Conservation (phyloP, 2,888 invertebrate genomes). For the Arctia plantaginis region DNA sequence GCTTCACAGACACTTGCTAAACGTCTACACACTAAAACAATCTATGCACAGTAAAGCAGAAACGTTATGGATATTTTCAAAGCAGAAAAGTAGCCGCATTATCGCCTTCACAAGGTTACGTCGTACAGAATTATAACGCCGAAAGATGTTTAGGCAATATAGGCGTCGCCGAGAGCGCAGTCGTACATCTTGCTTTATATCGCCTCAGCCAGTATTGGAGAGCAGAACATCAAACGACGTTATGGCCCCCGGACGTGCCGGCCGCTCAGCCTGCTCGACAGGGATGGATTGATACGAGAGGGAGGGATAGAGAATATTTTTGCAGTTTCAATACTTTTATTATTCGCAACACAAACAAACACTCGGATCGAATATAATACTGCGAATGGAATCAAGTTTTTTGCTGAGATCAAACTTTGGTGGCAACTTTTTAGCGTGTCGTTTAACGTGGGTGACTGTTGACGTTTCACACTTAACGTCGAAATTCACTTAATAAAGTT, state of each 20-base stretch:
- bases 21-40: conserved; percentile 28
- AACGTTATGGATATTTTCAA: conserved; percentile 21
- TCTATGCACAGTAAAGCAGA: conserved; percentile 28
- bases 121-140: conserved; percentile 77
- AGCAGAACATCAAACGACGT: conserved; percentile 86
- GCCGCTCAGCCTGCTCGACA: conserved; percentile 68
- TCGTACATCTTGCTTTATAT: conserved; percentile 84
- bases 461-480: conserved; percentile 32
- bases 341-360: conserved; percentile 79
- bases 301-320: conserved; percentile 71
- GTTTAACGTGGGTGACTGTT: conserved; percentile 31
- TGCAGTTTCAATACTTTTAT: conserved; percentile 80
- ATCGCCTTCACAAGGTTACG: conserved; percentile 77
- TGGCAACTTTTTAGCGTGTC: conserved; percentile 50
- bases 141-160: conserved; percentile 86
- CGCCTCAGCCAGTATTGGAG: conserved; percentile 85
- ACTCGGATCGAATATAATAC: conserved; percentile 68
- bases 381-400: conserved; percentile 60
- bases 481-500: conserved; percentile 32
- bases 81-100: conserved; percentile 43
- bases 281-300: conserved; percentile 69
- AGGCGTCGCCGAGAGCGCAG: conserved; percentile 86
- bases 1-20: conserved; percentile 18
- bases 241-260: conserved; percentile 85
- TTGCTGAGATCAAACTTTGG: conserved; percentile 59